Percentiles rank a stretch among this genome's conserved stretches.
Evolutionary conservation across 2,888 invertebrate genomes (phyloP).

Genomic region (Amiota minor): DNA sequence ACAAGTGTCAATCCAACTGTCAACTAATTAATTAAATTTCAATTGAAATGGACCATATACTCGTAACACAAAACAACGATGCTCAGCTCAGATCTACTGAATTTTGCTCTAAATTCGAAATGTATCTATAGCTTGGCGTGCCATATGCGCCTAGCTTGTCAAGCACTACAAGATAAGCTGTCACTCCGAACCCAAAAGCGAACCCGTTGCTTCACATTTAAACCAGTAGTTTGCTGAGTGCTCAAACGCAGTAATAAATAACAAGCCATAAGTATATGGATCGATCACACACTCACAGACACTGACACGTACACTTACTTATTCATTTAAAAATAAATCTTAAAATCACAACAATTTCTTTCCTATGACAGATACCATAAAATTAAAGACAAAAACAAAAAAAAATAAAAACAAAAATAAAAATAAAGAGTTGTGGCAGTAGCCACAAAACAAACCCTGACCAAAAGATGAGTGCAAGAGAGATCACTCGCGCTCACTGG

Average conservation of each 20-base stretch:
- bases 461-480: slow-evolving; percentile 20
- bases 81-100: background rate
- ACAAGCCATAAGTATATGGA: slow-evolving; percentile 37
- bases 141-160: slow-evolving; percentile 50
- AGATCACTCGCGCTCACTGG: slow-evolving; percentile 40
- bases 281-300: slow-evolving; percentile 43
- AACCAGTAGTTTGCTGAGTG: slow-evolving; percentile 14
- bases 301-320: background rate
- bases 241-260: background rate
- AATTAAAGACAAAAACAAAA: slow-evolving; percentile 59
- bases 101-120: background rate
- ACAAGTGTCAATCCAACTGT: slow-evolving; percentile 69
- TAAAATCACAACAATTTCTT: slow-evolving; percentile 63
- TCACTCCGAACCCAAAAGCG: slow-evolving; percentile 56
- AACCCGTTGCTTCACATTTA: slow-evolving; percentile 10
- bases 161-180: slow-evolving; percentile 70
- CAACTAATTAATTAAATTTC: slow-evolving; percentile 73
- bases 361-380: slow-evolving; percentile 66
- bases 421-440: slow-evolving; percentile 43
- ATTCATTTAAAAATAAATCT: slow-evolving; percentile 48
- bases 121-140: slow-evolving; percentile 40
- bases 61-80: slow-evolving; percentile 31
- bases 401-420: background rate
- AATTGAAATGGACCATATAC: slow-evolving; percentile 67
- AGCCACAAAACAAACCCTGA: slow-evolving; percentile 44